Conservation (phyloP, 2,888 invertebrate genomes). For the Pinctada fucata region DNA sequence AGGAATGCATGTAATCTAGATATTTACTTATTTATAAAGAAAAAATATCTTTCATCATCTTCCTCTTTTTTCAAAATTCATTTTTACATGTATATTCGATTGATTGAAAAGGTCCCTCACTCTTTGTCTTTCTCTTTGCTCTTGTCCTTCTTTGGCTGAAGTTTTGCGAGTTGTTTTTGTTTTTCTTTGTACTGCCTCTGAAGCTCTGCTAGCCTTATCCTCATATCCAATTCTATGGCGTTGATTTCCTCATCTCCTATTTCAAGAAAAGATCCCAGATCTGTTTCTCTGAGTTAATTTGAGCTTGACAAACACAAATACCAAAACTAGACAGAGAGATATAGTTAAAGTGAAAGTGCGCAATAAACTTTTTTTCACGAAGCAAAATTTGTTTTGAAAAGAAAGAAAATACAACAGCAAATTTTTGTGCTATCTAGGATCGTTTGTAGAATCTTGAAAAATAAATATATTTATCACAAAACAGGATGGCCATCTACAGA, state of each 20-base stretch:
- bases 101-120: conserved; percentile 1
- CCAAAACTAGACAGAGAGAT: not conserved
- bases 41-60: not conserved
- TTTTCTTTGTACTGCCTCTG: conserved; percentile 89
- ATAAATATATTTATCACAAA: too few relatives aligned
- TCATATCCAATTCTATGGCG: conserved; percentile 85
- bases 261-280: conserved; percentile 66
- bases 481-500: too few relatives aligned
- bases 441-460: too few relatives aligned
- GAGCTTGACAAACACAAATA: conserved; percentile 22
- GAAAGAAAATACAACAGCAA: too few relatives aligned
- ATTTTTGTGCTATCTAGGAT: too few relatives aligned
- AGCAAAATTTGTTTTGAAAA: too few relatives aligned
- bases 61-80: not conserved
- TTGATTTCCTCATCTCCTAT: conserved; percentile 69
- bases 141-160: conserved; percentile 69
- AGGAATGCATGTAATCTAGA: not conserved
- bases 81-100: not conserved
- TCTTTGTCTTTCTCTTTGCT: conserved; percentile 41
- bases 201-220: conserved; percentile 87
- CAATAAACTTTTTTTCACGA: too few relatives aligned
- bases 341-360: too few relatives aligned
- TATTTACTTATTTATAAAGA: not conserved
- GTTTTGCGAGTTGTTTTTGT: conserved; percentile 85
- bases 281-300: conserved; percentile 67